phyloP scores from a whole-genome alignment of 2,113 vertebrate species.

The Neolamprologus fasciatus region DNA sequence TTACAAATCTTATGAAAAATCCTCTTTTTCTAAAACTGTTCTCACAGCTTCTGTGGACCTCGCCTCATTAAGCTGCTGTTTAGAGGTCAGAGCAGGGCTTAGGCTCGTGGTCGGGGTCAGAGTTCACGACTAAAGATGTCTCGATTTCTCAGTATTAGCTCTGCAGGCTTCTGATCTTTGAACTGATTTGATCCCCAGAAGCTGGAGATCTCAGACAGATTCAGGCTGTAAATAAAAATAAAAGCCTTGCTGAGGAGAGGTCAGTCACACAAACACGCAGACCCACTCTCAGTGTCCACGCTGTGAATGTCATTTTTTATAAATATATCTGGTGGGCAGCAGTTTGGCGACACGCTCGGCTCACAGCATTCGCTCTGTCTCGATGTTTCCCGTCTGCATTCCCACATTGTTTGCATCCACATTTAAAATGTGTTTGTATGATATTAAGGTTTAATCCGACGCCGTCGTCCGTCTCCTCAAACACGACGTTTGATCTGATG shows the following conservation, averaged over 20 bases:
- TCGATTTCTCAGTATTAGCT: neutral
- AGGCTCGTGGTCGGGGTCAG: neutral
- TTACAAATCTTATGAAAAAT: neutral
- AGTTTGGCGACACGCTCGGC: neutral
- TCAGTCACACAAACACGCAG: neutral
- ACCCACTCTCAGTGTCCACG: neutral
- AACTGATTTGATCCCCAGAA: neutral
- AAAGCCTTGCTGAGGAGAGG: neutral
- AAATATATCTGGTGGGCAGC: neutral
- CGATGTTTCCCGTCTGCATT: neutral
- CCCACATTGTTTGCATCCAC: neutral
- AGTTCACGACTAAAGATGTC: neutral
- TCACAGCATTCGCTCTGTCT: neutral
- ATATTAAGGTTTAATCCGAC: fast-evolving
- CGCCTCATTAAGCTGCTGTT: neutral
- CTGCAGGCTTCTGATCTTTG: neutral
- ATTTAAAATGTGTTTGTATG: neutral
- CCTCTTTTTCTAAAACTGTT: neutral
- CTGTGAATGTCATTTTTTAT: neutral
- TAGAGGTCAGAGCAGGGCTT: neutral
- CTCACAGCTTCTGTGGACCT: neutral
- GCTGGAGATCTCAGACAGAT: conserved; percentile 5
- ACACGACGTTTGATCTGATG: neutral
- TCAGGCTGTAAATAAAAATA: conserved; percentile 40
- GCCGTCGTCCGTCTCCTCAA: neutral